phyloP scores from a whole-genome alignment of 2,888 invertebrate species.

The Agrotis exclamationis region DNA sequence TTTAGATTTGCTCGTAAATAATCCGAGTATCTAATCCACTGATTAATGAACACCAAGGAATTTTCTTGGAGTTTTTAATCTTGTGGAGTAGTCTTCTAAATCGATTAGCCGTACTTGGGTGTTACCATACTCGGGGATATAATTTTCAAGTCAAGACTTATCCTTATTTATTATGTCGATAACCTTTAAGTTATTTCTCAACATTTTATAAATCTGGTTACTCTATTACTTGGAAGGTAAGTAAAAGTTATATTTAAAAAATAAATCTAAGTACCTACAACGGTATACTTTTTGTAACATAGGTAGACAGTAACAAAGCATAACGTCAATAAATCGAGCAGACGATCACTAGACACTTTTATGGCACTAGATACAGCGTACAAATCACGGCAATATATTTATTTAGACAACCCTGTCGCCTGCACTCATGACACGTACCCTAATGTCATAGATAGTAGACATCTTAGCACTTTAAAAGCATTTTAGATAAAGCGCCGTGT shows the following conservation, averaged over 20 bases:
- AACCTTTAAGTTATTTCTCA: slow-evolving; percentile 24
- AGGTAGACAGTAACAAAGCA: slow-evolving; percentile 66
- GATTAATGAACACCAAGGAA: slow-evolving; percentile 86
- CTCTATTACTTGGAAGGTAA: not conserved
- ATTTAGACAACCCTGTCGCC: slow-evolving; percentile 73
- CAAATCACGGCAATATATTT: slow-evolving; percentile 85
- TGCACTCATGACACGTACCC: slow-evolving; percentile 61
- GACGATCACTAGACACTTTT: slow-evolving; percentile 83
- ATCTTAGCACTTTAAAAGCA: slow-evolving; percentile 85
- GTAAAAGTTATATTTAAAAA: not conserved
- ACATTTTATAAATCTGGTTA: slow-evolving; percentile 18
- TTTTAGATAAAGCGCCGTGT: slow-evolving; percentile 85
- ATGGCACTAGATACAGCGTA: slow-evolving; percentile 79
- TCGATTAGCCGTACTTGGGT: slow-evolving; percentile 39
- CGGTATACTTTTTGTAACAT: not conserved
- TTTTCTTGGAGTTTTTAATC: slow-evolving; percentile 77
- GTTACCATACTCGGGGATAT: slow-evolving; percentile 28
- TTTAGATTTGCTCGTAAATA: slow-evolving; percentile 90
- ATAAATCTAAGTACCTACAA: not conserved
- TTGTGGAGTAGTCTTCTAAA: slow-evolving; percentile 68
- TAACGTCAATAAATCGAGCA: slow-evolving; percentile 80
- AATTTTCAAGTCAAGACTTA: slow-evolving; percentile 33
- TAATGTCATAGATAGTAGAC: slow-evolving; percentile 75
- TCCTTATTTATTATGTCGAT: slow-evolving; percentile 35
- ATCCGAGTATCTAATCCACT: slow-evolving; percentile 89